Evolutionary conservation across 2,888 invertebrate genomes (phyloP), one percentile per base, ranked within the genome.

Genomic region (Drosophila mimica): DNA sequence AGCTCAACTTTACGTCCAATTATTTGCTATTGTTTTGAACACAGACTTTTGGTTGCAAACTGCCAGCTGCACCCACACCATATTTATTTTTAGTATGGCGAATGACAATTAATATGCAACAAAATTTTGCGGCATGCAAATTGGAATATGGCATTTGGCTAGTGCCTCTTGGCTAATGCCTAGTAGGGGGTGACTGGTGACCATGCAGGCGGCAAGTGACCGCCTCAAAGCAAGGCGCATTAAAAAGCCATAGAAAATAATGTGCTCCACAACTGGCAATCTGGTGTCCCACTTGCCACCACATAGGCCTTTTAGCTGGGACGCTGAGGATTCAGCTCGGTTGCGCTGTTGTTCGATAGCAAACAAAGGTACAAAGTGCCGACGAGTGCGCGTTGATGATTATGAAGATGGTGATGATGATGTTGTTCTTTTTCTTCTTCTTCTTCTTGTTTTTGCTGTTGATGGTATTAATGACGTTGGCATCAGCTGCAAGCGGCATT

Each of bases 61-160:
- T 53, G 52, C n/a, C 31, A 36, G 25, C 15, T 13, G 20, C 30
- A 56, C 34, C 25, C 52, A 15, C 20, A 53, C 33, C 52, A 36
- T 48, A 71, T 64, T 73, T 52, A 76, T 57, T 63, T 70, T 66
- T 34, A 40, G 71, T 65, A 63, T 70, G 65, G 48, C 30, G 54
- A 60, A 76, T 64, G 60, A 53, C 81, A 78, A 78, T 81, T 78
- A 78, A 78, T 78, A 81, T 81, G 71, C 58, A 62, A 38, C 67
- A 59, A 67, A 78, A 81, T 81, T 57, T 76, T 81, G 71, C 60
- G 71, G 38, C 77, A 76, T 63, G 63, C 66, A 77, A 76, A 77
- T 77, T 81, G 77, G 71, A 66, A 61, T 61, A 49, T 51, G 81
- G 40, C 70, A 49, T 17, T 34, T 30, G 48, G 40, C 58, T 40